Evolutionary conservation across 2,888 invertebrate genomes (phyloP).

Genomic region (Perizoma flavofasciatum): DNA sequence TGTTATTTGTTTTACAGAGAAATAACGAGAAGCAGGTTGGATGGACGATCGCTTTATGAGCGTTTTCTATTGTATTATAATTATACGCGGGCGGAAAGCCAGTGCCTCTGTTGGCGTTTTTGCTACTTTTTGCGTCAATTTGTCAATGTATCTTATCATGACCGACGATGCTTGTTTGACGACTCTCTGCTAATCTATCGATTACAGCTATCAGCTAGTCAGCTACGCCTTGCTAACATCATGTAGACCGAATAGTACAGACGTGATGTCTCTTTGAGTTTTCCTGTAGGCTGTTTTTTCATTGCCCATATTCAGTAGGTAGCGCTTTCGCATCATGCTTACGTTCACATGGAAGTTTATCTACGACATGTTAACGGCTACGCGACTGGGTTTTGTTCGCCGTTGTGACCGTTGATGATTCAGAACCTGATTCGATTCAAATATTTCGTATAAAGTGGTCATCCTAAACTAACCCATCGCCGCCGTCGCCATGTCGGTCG

Average conservation of each 20-base stretch:
- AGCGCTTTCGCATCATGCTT: slow-evolving; percentile 5
- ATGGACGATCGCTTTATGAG: not conserved
- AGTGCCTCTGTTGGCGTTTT: not conserved
- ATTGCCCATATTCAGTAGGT: not conserved
- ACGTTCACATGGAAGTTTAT: not conserved
- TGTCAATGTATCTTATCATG: slow-evolving; percentile 25
- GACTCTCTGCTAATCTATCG: slow-evolving; percentile 17
- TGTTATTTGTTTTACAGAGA: too few relatives aligned
- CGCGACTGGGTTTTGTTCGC: not conserved
- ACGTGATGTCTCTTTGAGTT: too few relatives aligned
- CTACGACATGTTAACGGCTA: slow-evolving; percentile 2
- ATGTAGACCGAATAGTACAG: not conserved
- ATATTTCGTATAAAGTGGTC: not conserved
- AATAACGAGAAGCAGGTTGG: too few relatives aligned
- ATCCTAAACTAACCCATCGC: too few relatives aligned
- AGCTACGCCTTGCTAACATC: slow-evolving; percentile 8
- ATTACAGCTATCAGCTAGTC: slow-evolving; percentile 15
- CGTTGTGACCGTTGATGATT: slow-evolving; percentile 15
- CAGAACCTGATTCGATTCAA: slow-evolving; percentile 16
- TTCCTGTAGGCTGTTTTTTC: too few relatives aligned
- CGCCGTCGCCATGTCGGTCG: too few relatives aligned
- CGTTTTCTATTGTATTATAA: slow-evolving; percentile 1
- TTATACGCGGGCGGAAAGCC: not conserved
- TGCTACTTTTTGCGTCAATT: slow-evolving; percentile 20
- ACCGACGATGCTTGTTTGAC: slow-evolving; percentile 17